Evolutionary conservation across 2,797 vertebrate genomes (phyloP).

Genomic region (Petrocephalus schoutedeni): DNA sequence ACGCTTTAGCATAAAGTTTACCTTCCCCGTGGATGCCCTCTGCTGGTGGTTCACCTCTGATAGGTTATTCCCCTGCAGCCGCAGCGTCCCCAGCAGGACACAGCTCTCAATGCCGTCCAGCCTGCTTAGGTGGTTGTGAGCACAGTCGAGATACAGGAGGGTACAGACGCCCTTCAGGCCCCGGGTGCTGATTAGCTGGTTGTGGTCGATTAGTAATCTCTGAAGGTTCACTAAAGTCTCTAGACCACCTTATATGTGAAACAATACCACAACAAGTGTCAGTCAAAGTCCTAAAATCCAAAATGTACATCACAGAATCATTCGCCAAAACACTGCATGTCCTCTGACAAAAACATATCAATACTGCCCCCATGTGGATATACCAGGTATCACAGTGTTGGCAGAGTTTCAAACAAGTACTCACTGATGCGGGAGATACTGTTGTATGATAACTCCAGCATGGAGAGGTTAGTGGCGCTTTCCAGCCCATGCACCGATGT

Average conservation of each 20-base stretch:
- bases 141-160: slow-evolving; percentile 79
- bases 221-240: slow-evolving; percentile 75
- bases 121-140: slow-evolving; percentile 78
- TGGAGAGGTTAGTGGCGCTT: slow-evolving; percentile 67
- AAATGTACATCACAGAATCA: slow-evolving; percentile 39
- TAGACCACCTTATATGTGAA: slow-evolving; percentile 70
- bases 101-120: slow-evolving; percentile 78
- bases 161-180: slow-evolving; percentile 70
- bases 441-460: slow-evolving; percentile 83
- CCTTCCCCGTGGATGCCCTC: background rate
- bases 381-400: background rate
- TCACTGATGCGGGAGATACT: slow-evolving; percentile 83
- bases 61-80: slow-evolving; percentile 82
- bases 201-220: slow-evolving; percentile 76
- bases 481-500: slow-evolving; percentile 77
- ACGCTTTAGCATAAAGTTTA: background rate
- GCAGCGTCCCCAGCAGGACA: slow-evolving; percentile 76
- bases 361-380: slow-evolving; percentile 57
- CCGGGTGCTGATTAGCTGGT: slow-evolving; percentile 82
- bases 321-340: slow-evolving; percentile 36
- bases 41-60: slow-evolving; percentile 67
- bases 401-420: slow-evolving; percentile 32
- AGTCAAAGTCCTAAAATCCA: background rate
- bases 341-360: background rate
- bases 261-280: background rate